These are phyloP conservation scores for Montipora cactus DNA, from an alignment of 64 coral and sea anemone genomes.

Conservation along the genomic window DNA sequence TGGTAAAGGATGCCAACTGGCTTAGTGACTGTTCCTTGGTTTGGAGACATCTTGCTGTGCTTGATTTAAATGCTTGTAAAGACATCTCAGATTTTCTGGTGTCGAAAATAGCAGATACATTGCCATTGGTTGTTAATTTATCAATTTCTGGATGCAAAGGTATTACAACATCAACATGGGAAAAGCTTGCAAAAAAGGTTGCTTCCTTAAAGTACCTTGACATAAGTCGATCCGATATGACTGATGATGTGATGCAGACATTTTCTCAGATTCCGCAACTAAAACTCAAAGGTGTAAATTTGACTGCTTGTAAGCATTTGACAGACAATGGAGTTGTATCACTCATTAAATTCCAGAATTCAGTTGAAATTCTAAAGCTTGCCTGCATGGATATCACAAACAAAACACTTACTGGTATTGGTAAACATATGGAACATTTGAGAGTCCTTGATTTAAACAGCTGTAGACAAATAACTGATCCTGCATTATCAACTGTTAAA, in stretches of 20 bases:
- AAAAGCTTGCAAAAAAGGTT: conserved; percentile 53
- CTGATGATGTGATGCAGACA: conserved; percentile 77
- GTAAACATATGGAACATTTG: conserved; percentile 73
- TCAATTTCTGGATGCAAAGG: conserved; percentile 79
- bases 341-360: conserved; percentile 79
- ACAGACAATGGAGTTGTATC: conserved; percentile 86
- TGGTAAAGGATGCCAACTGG: conserved; percentile 67
- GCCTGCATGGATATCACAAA: conserved; percentile 90
- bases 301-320: conserved; percentile 87
- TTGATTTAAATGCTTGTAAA: conserved; percentile 78
- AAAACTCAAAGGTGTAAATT: conserved; percentile 60
- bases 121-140: conserved; percentile 55
- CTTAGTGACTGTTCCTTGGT: conserved; percentile 21
- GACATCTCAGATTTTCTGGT: conserved; percentile 70
- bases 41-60: conserved; percentile 15
- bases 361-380: conserved; percentile 67
- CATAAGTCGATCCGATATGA: conserved; percentile 89
- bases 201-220: conserved; percentile 64
- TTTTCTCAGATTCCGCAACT: conserved; percentile 80
- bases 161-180: conserved; percentile 66
- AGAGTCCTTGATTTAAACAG: conserved; percentile 83
- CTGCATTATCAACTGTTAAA: conserved; percentile 45
- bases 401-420: conserved; percentile 74
- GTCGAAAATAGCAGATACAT: conserved; percentile 55
- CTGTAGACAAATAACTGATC: conserved; percentile 85